These are phyloP conservation scores for Cephus sareptanus DNA, from an alignment of 2,888 invertebrate genomes.

Conservation along the genomic window DNA sequence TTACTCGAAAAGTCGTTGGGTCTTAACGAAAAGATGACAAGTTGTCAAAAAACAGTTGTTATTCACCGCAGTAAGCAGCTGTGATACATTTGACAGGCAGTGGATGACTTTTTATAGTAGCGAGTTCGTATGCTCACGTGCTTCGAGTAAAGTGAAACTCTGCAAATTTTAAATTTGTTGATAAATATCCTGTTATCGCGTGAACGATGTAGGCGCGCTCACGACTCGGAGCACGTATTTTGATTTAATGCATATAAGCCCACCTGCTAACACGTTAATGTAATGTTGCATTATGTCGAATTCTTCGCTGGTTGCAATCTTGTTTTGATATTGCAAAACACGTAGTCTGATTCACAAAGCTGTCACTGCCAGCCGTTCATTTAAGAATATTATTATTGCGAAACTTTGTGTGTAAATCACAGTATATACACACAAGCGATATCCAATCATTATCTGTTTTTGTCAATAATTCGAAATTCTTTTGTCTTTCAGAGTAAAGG, in stretches of 20 bases:
- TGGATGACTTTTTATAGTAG: background rate
- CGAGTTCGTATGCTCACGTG: background rate
- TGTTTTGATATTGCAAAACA: constrained; percentile 6
- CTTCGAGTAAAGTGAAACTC: constrained; percentile 10
- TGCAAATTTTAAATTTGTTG: constrained; percentile 19
- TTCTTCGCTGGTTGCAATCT: background rate
- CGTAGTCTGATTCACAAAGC: background rate
- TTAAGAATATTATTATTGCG: background rate
- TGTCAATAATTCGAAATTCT: background rate
- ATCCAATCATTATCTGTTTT: background rate
- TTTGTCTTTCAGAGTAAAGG: constrained; percentile 56
- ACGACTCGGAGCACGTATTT: background rate
- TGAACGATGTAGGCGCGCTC: background rate
- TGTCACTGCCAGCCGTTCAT: background rate
- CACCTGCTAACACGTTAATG: background rate
- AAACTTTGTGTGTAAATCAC: background rate
- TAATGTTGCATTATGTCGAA: background rate
- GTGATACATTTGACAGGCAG: background rate
- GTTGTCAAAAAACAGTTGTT: background rate
- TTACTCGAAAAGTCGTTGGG: background rate
- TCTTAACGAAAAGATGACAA: background rate
- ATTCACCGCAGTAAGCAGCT: background rate
- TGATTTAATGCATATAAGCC: background rate
- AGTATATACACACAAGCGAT: background rate
- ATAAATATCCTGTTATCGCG: constrained; percentile 14